These are phyloP conservation scores for Chaitophorus viminalis DNA, from an alignment of 2,888 invertebrate genomes.

Conservation along the genomic window DNA sequence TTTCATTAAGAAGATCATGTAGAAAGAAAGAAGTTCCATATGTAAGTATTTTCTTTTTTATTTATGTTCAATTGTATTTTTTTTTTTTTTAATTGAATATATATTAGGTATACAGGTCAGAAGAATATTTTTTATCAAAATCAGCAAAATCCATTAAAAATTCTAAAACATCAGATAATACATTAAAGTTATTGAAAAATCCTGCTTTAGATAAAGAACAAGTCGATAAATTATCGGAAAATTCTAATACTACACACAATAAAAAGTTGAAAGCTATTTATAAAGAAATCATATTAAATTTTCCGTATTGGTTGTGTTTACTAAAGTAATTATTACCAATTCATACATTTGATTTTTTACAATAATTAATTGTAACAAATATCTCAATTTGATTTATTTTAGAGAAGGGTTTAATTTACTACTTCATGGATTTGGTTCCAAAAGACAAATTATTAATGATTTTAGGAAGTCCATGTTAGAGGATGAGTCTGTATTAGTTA, in stretches of 20 bases:
- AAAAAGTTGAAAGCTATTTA: constrained; percentile 71
- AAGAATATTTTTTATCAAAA: constrained; percentile 68
- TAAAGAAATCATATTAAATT: constrained; percentile 72
- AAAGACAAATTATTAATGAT: constrained; percentile 78
- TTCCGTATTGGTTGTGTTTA: constrained; percentile 78
- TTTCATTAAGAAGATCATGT: constrained; percentile 43
- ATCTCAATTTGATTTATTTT: constrained; percentile 66
- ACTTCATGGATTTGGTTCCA: constrained; percentile 91
- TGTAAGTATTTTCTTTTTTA: constrained; percentile 34
- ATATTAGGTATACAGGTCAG: constrained; percentile 64
- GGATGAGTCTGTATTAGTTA: constrained; percentile 78
- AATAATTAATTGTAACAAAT: background rate
- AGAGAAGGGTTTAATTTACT: constrained; percentile 88
- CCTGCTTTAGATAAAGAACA: constrained; percentile 77
- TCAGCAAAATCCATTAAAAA: constrained; percentile 66
- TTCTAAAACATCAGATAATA: constrained; percentile 79
- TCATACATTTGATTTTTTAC: background rate
- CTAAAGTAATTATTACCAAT: constrained; percentile 67
- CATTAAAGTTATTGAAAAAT: constrained; percentile 79
- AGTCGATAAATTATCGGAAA: constrained; percentile 71
- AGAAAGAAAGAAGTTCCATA: constrained; percentile 52
- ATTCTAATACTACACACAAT: constrained; percentile 69
- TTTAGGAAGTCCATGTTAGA: constrained; percentile 76
- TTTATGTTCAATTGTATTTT: constrained; percentile 33
- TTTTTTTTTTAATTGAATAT: constrained; percentile 8